These are phyloP conservation scores for Pheucticus melanocephalus DNA, from an alignment of 2,113 vertebrate genomes.

Conservation along the genomic window DNA sequence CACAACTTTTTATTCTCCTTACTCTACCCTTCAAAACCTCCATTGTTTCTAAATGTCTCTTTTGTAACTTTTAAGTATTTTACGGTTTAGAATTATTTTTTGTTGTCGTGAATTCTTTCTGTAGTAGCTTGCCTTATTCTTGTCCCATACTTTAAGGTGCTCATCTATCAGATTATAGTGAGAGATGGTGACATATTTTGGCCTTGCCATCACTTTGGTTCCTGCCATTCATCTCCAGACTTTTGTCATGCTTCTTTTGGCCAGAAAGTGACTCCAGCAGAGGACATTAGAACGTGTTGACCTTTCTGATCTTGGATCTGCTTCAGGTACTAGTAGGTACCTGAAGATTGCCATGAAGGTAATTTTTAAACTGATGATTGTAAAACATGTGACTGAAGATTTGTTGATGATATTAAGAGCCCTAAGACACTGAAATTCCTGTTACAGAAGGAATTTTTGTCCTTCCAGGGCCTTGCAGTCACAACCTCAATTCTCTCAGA, in stretches of 20 bases:
- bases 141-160: not conserved
- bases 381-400: not conserved
- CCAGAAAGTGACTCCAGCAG: not conserved
- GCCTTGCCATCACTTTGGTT: not conserved
- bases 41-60: not conserved
- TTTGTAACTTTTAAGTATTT: not conserved
- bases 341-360: accelerated
- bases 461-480: not conserved
- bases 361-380: not conserved
- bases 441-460: not conserved
- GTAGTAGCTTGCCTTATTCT: not conserved
- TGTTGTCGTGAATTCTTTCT: not conserved
- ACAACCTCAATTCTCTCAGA: not conserved
- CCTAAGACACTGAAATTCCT: not conserved
- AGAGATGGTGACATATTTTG: not conserved
- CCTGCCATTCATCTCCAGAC: not conserved
- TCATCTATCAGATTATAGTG: not conserved
- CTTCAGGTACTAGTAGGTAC: not conserved
- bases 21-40: not conserved
- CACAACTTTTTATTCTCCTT: not conserved
- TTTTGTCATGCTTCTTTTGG: not conserved
- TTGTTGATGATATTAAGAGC: not conserved
- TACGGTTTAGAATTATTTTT: not conserved
- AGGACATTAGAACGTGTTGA: not conserved
- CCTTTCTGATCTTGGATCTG: not conserved